Evolutionary conservation across 2,888 invertebrate genomes (phyloP).

Genomic region (Ommatoiulus sabulosus): DNA sequence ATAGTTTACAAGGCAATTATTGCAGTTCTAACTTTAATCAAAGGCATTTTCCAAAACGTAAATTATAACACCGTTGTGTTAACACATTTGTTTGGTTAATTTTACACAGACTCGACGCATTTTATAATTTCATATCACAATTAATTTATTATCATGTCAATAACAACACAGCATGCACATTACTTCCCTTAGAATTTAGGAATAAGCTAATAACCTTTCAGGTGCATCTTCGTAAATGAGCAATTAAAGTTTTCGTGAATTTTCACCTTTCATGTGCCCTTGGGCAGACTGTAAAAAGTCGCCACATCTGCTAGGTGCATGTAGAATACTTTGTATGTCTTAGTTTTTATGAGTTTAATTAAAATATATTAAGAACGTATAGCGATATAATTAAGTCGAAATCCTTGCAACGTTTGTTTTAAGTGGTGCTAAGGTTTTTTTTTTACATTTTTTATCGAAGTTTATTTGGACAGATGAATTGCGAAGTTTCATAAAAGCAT

Average conservation of each 20-base stretch:
- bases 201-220: neutral
- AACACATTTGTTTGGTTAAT: neutral
- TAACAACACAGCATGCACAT: neutral
- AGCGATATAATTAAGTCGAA: neutral
- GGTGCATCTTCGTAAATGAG: neutral
- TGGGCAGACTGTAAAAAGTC: neutral
- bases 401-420: neutral
- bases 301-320: neutral
- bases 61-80: neutral
- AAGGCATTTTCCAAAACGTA: neutral
- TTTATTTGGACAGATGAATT: neutral
- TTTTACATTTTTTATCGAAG: neutral
- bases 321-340: neutral
- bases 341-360: neutral
- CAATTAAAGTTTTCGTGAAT: neutral
- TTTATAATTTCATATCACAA: slow-evolving; percentile 4
- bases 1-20: no score
- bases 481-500: neutral
- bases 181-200: neutral
- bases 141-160: slow-evolving; percentile 21
- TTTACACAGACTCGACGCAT: neutral
- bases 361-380: neutral
- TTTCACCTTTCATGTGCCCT: neutral
- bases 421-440: neutral
- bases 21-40: no score